A percentile compares a stretch with the other conserved stretches of the same genome.
Evolutionary conservation across 2,113 vertebrate species (phyloP).

Genomic region (Centropus bengalensis): DNA sequence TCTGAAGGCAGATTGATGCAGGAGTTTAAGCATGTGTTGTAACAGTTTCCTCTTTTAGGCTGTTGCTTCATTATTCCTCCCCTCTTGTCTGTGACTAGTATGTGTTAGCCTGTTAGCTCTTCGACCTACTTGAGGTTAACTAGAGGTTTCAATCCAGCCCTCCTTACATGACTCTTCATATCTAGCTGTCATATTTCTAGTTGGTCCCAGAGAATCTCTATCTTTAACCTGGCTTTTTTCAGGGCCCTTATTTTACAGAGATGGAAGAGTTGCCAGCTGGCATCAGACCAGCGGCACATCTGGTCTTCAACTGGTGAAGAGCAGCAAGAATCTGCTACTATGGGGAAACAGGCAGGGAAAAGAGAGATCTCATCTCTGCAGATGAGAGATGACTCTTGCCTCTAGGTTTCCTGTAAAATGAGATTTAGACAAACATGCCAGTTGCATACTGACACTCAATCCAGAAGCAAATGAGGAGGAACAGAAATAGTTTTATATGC

Average conservation of each 20-base stretch:
- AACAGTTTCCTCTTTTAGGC: constrained; percentile 23
- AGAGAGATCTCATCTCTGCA: neutral
- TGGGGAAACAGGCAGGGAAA: neutral
- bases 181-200: neutral
- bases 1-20: neutral
- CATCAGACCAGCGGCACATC: neutral
- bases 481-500: neutral
- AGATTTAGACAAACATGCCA: neutral
- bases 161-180: neutral
- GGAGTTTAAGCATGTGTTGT: neutral
- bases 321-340: neutral
- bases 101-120: neutral
- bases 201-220: neutral
- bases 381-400: neutral
- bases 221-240: neutral
- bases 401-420: neutral
- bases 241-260: neutral
- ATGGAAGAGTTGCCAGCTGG: neutral
- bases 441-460: neutral
- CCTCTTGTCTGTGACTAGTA: neutral
- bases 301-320: neutral
- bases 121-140: constrained; percentile 51
- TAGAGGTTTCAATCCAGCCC: constrained; percentile 11
- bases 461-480: neutral
- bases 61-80: constrained; percentile 18